These are phyloP conservation scores for Matsumyia berberina DNA, from an alignment of 2,888 invertebrate genomes.

Conservation along the genomic window DNA sequence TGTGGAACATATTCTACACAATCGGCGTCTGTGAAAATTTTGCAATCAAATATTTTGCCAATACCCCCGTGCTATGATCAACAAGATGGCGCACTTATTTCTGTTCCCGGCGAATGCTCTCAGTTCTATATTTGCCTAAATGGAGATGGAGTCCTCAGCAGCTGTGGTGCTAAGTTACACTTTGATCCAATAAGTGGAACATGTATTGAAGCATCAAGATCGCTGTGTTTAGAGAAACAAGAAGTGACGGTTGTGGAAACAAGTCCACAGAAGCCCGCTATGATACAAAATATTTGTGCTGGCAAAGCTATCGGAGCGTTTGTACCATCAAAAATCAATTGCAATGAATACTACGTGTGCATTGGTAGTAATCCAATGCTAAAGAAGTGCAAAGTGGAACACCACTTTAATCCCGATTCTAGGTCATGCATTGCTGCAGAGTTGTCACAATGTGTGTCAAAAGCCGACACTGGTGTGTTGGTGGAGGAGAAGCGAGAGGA, in stretches of 20 bases:
- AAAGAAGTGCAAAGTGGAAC: conserved; percentile 6
- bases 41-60: background rate
- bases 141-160: conserved; percentile 6
- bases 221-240: background rate
- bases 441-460: conserved; percentile 26
- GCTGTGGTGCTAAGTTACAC: conserved; percentile 28
- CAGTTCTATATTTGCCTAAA: conserved; percentile 45
- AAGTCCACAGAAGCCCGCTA: background rate
- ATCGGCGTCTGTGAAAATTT: background rate
- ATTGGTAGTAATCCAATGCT: conserved; percentile 28
- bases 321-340: conserved; percentile 44
- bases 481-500: background rate
- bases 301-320: conserved; percentile 51
- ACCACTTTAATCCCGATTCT: conserved; percentile 24
- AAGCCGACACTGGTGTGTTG: conserved; percentile 1
- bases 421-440: conserved; percentile 21
- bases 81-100: conserved; percentile 24
- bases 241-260: background rate
- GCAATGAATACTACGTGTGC: conserved; percentile 55
- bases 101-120: conserved; percentile 45
- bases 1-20: conserved; percentile 16
- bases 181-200: conserved; percentile 34
- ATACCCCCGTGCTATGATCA: conserved; percentile 19
- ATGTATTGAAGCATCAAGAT: conserved; percentile 43
- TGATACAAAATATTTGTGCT: conserved; percentile 10